Evolutionary conservation across 2,113 vertebrate species (phyloP).

Genomic region (Quiscalus mexicanus): DNA sequence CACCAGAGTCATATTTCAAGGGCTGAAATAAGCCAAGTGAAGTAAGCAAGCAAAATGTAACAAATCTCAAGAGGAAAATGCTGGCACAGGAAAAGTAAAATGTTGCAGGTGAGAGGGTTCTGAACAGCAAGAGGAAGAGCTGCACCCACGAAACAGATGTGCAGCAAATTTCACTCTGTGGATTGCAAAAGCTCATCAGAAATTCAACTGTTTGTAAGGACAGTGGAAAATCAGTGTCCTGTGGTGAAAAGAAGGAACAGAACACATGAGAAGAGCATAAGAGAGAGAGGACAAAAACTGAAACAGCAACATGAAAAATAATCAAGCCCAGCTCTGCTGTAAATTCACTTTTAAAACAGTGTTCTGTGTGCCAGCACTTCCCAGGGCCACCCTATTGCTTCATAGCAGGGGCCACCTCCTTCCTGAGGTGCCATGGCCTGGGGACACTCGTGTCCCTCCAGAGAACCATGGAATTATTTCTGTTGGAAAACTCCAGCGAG

Average conservation of each 20-base stretch:
- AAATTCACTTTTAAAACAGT: background rate
- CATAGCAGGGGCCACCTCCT: background rate
- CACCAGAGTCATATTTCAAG: background rate
- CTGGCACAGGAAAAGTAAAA: background rate
- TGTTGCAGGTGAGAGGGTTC: background rate
- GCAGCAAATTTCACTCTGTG: background rate
- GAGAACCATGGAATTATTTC: fast-evolving
- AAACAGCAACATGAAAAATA: background rate
- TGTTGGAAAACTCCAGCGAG: background rate
- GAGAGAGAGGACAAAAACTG: background rate
- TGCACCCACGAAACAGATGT: background rate
- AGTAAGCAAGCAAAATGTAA: background rate
- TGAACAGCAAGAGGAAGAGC: background rate
- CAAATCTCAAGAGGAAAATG: background rate
- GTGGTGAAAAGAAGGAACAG: background rate
- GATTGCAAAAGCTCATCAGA: background rate
- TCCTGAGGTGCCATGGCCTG: fast-evolving
- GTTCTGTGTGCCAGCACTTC: background rate
- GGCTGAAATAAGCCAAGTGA: background rate
- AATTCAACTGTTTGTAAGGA: background rate
- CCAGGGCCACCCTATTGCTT: background rate
- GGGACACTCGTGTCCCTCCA: fast-evolving
- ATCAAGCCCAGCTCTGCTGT: background rate
- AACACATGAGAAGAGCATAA: background rate
- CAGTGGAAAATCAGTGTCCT: background rate